Evolutionary conservation across 2,797 vertebrate genomes (phyloP).

Genomic region (Microchirus variegatus): DNA sequence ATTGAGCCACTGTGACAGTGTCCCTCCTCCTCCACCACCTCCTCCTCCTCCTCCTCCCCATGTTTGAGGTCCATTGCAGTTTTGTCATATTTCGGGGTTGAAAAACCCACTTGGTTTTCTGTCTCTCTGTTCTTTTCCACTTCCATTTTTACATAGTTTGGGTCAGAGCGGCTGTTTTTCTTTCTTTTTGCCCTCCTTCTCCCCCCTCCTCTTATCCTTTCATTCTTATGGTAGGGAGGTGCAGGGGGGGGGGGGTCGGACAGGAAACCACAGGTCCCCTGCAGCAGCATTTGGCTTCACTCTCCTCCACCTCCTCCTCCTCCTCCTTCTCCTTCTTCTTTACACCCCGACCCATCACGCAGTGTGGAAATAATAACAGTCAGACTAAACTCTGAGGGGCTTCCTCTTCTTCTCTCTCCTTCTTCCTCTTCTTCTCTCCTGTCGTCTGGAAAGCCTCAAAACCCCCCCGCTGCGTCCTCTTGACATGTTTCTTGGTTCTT

Average conservation of each 20-base stretch:
- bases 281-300: slow-evolving; percentile 73
- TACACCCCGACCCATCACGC: slow-evolving; percentile 69
- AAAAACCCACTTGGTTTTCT: slow-evolving; percentile 71
- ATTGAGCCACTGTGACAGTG: slow-evolving; percentile 57
- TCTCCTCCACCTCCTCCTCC: slow-evolving; percentile 50
- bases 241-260: slow-evolving; percentile 54
- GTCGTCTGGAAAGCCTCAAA: slow-evolving; percentile 75
- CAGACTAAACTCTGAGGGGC: slow-evolving; percentile 73
- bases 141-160: slow-evolving; percentile 77
- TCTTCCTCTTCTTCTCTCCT: slow-evolving; percentile 39
- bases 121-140: slow-evolving; percentile 72
- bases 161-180: slow-evolving; percentile 72
- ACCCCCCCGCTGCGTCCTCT: slow-evolving; percentile 31
- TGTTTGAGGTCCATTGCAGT: slow-evolving; percentile 72
- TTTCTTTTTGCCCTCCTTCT: slow-evolving; percentile 66
- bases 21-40: slow-evolving; percentile 29
- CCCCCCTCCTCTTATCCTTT: slow-evolving; percentile 45
- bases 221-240: slow-evolving; percentile 62
- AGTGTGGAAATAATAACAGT: slow-evolving; percentile 82
- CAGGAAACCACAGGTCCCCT: slow-evolving; percentile 80
- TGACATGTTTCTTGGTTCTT: no score
- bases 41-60: slow-evolving; percentile 49
- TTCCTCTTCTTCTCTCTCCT: slow-evolving; percentile 64
- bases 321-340: slow-evolving; percentile 50
- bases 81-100: slow-evolving; percentile 78